Base-by-base conservation (phyloP, 2,113 vertebrate genomes). In the Lates calcarifer region DNA sequence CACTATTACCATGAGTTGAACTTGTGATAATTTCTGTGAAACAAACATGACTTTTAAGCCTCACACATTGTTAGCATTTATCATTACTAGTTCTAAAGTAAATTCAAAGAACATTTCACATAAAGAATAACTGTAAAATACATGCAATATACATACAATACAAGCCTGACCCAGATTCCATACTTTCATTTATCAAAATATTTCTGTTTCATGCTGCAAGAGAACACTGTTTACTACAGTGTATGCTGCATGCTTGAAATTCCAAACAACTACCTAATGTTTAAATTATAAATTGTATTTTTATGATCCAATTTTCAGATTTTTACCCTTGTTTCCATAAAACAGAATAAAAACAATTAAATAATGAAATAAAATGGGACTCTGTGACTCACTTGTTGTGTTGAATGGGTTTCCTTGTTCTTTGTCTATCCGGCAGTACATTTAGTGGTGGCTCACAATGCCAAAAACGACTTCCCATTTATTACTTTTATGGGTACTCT, bases 401-500 rank as follows among this genome's bases (percentile, higher is more conserved):
- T 22, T 43, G 39, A 35, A 67, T 31, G 26, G 11, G 20, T 58
- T 58, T 7, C 12, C 57, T 62, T 26, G 41, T 56, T 72, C 14
- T 51, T 65, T 55, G 12, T 58, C 22, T 37, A 55, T 8, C 12
- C 62, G 24, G 61, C 35, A 56, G 51, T 15, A 70, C 39, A 26
- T 67, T 72, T 26, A 58, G 35, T 47, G 24, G 55, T 22, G 1
- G 20, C 67, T 62, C 18, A n/a, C 5, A 64, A 64, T 14, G 18
- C 26, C 24, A 39, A 58, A 84, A 61, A 71, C 29, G 15, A 66
- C 18, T 68, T 65, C 63, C 45, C 62, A n/a, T 57, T 65, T 75
- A 68, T 83, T 45, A 87, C 78, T 62, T 82, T 82, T 81, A 81
- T 65, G 39, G 31, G 7, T 10, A 28, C 58, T 77, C 37, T 60